These are phyloP conservation scores for Taxidea taxus DNA, from an alignment of 2,113 vertebrate genomes.

Conservation along the genomic window DNA sequence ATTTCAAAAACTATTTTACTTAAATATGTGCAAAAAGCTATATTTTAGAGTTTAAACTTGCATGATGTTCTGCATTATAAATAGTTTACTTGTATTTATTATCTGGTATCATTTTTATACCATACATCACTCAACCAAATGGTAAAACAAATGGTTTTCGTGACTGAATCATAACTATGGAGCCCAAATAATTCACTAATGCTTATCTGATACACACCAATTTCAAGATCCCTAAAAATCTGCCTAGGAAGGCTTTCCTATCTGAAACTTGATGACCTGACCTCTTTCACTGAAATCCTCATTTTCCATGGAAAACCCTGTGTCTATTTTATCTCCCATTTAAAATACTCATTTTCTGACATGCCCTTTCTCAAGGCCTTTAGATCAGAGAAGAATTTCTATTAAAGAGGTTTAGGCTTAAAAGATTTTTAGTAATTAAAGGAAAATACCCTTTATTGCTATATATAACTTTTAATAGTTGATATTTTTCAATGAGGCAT, in stretches of 20 bases:
- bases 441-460: constrained; percentile 1
- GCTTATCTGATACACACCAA: background rate
- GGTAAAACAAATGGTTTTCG: background rate
- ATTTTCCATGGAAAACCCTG: background rate
- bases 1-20: constrained; percentile 26
- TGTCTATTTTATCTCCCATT: background rate
- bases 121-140: background rate
- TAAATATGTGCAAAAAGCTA: background rate
- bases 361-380: background rate
- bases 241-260: background rate
- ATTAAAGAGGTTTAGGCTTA: background rate
- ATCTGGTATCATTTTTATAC: background rate
- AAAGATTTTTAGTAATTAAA: constrained; percentile 29
- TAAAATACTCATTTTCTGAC: constrained; percentile 11
- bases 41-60: background rate
- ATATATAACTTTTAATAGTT: constrained; percentile 39
- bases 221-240: background rate
- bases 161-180: background rate
- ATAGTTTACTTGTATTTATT: background rate
- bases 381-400: constrained; percentile 40
- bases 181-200: background rate
- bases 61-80: background rate
- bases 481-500: constrained; percentile 35
- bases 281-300: background rate
- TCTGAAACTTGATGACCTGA: background rate